Base-by-base conservation (phyloP, 2,888 invertebrate species). In the Drosophila kokeensis region DNA sequence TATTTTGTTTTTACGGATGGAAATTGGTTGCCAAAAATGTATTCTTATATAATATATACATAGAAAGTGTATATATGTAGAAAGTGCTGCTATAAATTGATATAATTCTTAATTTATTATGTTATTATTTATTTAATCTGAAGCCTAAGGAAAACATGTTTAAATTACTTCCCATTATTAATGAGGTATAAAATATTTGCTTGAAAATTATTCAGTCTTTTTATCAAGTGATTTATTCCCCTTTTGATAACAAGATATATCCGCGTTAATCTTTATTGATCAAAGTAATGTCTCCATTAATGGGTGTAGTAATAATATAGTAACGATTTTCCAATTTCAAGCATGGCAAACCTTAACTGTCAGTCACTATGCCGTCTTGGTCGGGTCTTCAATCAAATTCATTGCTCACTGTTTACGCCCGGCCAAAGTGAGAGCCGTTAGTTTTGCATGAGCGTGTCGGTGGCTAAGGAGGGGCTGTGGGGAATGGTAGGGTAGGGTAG, bases 381-480 rank as follows among this genome's bases (percentile, higher is more conserved):
- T 18, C 63, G 63, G 8, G 64, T 57, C 64, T 72, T 77, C 54
- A 77, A 73, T 74, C 79, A 77, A 79, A 63, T 60, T 30, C 38
- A 49, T 29, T 55, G 72, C 72, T 70, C 78, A 73, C 65, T 76
- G 76, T 75, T 87, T 82, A 70, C 67, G 64, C 53, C 73, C 55
- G 58, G 62, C 63, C 54, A 73, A 72, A 50, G 75, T 45, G 59
- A 74, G 52, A 53, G 67, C 64, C 27, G 53, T 70, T 79, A 50
- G 61, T 59, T 79, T 74, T 54, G 49, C 65, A 67, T 71, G 62
- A 27, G 62, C 49, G 58, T 59, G 32, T 59, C 15, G 52, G 32
- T 27, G 34, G 7, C 21, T 24, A 32, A 32, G 32, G 32, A 10
- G 10, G 32, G 10, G 10, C 10, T 32, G 11, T 32, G 4, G 32